Base-by-base conservation (phyloP, 2,797 vertebrate genomes). In the Epinephelus awoara region DNA sequence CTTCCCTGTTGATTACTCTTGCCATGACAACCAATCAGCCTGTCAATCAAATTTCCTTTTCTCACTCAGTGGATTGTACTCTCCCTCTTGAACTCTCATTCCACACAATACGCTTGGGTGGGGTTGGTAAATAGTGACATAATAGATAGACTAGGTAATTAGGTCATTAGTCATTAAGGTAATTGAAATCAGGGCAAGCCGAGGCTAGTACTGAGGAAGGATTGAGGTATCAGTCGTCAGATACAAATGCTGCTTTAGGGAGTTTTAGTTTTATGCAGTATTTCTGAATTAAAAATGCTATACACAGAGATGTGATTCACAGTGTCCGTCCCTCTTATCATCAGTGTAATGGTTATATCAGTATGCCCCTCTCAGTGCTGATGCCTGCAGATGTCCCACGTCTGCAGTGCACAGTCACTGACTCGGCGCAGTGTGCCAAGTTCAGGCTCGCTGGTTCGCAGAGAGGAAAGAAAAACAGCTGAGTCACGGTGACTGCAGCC, bases 1-100 rank as follows among this genome's bases (percentile, higher is more conserved):
- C 73, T 51, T 80, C 81, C 68, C 80, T 87, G 75, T 85, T 86
- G n/a, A 90, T 88, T 77, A 75, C 46, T 77, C 61, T 91, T 92
- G 93, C 92, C 95, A 91, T 88, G 95, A 94, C 95, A 96, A 94
- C 92, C 95, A 96, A 95, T 96, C 95, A 96, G 96, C 94, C 92
- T 92, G 75, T 94, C 89, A 90, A 88, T 94, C 84, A 93, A 72
- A 91, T 77, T 72, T 70, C 52, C 63, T 77, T 74, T 38, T 89
- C 86, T 89, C 85, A 82, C 88, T 88, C 83, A 89, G 95, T 96
- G 95, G 95, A 95, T 94, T 94, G 95, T 95, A 94, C 93, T 94
- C 93, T 89, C 85, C 89, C 89, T 90, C 80, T 87, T 79, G 54
- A 80, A 77, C 80, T 90, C 56, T 85, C 66, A 75, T 69, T 86